Percentiles rank a stretch among this genome's conserved stretches.
phyloP scores from a whole-genome alignment of 1,140 invertebrate genomes.

The Drosophila nigromelanica region DNA sequence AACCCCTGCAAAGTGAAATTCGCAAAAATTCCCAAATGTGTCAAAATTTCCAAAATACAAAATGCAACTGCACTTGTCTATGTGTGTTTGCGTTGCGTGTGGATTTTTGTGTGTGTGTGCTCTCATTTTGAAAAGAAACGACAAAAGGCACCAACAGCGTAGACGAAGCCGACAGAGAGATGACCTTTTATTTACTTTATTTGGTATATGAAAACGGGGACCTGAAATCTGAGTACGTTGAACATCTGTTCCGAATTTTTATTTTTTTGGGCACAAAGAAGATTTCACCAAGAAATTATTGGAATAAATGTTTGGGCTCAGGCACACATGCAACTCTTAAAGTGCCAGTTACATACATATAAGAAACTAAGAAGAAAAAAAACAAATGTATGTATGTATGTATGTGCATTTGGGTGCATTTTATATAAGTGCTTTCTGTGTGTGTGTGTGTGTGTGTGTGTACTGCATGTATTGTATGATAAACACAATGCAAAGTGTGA shows the following conservation, averaged over 20 bases:
- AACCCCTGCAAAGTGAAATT: constrained; percentile 44
- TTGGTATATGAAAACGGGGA: constrained; percentile 43
- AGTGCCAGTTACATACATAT: background rate
- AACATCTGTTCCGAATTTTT: constrained; percentile 69
- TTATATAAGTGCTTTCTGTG: constrained; percentile 24
- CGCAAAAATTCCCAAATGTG: constrained; percentile 32
- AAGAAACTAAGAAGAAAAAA: background rate
- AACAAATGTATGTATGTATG: constrained; percentile 10
- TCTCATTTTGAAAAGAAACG: constrained; percentile 63
- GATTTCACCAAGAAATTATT: constrained; percentile 60
- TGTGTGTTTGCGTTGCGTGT: constrained; percentile 17
- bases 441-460: constrained; percentile 25
- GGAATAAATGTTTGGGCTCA: constrained; percentile 40
- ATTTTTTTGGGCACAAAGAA: constrained; percentile 40
- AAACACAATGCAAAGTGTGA: constrained; percentile 76
- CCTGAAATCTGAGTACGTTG: constrained; percentile 67
- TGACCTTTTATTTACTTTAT: constrained; percentile 64
- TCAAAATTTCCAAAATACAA: constrained; percentile 57
- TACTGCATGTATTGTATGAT: constrained; percentile 28
- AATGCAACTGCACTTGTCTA: constrained; percentile 40
- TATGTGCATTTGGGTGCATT: constrained; percentile 33
- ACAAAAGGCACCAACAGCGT: constrained; percentile 39
- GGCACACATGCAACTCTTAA: constrained; percentile 29
- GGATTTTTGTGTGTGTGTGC: constrained; percentile 45
- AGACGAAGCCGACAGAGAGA: constrained; percentile 9